Percentiles rank a stretch among this genome's conserved stretches.
phyloP scores from a whole-genome alignment of 2,113 vertebrate genomes.

The Oncorhynchus masou region DNA sequence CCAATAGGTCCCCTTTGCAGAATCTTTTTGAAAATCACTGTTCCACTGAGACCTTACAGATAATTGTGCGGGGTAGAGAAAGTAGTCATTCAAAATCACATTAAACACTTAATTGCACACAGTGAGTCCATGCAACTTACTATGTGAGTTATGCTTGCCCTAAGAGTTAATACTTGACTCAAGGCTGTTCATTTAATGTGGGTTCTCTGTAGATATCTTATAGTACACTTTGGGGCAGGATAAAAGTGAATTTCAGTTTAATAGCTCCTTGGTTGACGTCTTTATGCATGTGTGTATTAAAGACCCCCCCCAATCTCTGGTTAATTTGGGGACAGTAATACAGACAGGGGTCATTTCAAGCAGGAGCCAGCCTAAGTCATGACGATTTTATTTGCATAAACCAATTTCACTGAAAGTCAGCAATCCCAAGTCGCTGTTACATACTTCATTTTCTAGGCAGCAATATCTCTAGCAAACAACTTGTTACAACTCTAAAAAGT shows the following conservation, averaged over 20 bases:
- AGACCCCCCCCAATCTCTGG: neutral
- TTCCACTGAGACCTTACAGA: too few species aligned
- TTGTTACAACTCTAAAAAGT: constrained; percentile 52
- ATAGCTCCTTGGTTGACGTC: neutral
- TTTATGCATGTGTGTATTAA: neutral
- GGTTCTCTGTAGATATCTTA: too few species aligned
- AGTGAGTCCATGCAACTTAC: too few species aligned
- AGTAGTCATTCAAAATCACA: too few species aligned
- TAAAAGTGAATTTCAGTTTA: neutral
- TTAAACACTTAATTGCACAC: too few species aligned
- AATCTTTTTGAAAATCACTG: too few species aligned
- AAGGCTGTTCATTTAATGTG: too few species aligned
- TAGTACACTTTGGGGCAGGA: neutral
- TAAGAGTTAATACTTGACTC: too few species aligned
- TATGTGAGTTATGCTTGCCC: too few species aligned
- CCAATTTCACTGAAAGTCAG: constrained; percentile 68
- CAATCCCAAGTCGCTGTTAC: constrained; percentile 66
- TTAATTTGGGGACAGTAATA: neutral
- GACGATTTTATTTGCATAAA: constrained; percentile 79
- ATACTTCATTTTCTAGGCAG: constrained; percentile 69
- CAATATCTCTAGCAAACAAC: constrained; percentile 55
- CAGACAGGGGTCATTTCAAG: neutral
- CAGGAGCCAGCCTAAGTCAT: constrained; percentile 39
- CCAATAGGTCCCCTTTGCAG: too few species aligned
- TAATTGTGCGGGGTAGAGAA: too few species aligned